Base-by-base conservation (phyloP, 2,113 vertebrate genomes). In the Microtus richardsoni region DNA sequence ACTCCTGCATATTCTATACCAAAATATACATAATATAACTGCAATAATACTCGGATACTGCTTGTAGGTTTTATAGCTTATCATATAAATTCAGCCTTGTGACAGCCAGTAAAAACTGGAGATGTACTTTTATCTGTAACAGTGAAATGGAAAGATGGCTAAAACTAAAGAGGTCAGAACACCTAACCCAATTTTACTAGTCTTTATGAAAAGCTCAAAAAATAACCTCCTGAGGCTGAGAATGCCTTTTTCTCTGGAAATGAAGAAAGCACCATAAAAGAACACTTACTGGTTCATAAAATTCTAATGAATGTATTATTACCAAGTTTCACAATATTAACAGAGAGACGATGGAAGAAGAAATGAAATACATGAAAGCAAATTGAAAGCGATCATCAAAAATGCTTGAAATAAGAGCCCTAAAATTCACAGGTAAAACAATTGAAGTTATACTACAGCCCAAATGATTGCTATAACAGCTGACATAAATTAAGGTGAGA, bases 251-350 rank as follows among this genome's bases (percentile, higher is more conserved):
- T 68, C 95, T 90, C 88, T 62, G 84, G 88, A 97, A 97, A 96
- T 95, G 91, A 97, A 96, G 93, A 94, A 94, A 60, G 77, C 80
- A 80, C 93, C 90, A 97, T 97, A 96, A 97, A 97, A 97, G 30
- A 94, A 93, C 86, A 96, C 93, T 97, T 95, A 94, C 92, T 89
- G 64, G 92, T 95, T 97, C 96, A 97, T 97, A 97, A 97, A 97
- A 97, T 96, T 97, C 97, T 96, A 96, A 97, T 97, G 95, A 97
- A 91, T 96, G 91, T 71, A 92, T 96, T 94, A 98, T 98, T 93
- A 93, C 88, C 71, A 93, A 96, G 82, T 93, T 97, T 93, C 88
- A 96, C 78, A 96, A 97, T 96, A 96, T 93, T 93, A 97, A 92
- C 95, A 96, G 97, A 97, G 75, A 97, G 91, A 92, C 93, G 95